A percentile compares a stretch with the other conserved stretches of the same genome.
phyloP scores from a whole-genome alignment of 1,140 invertebrate species.

The Pollicipes pollicipes region DNA sequence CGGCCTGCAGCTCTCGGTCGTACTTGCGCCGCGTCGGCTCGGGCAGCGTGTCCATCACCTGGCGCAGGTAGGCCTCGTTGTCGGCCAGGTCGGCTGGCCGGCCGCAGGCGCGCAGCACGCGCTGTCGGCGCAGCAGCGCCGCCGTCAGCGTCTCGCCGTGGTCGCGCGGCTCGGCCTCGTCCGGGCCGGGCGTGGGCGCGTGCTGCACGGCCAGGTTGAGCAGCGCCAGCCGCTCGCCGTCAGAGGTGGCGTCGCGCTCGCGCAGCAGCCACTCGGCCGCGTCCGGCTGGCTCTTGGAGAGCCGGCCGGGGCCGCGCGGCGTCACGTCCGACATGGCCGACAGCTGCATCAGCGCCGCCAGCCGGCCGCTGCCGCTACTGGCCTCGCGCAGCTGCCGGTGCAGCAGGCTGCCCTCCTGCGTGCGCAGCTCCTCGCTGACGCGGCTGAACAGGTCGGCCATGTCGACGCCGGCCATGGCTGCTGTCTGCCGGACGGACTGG shows the following conservation, averaged over 20 bases:
- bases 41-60: neutral
- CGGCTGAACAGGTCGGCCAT: neutral
- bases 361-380: neutral
- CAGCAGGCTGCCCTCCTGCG: neutral
- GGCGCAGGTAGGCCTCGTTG: neutral
- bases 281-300: neutral
- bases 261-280: neutral
- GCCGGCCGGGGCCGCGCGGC: no score
- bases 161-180: neutral
- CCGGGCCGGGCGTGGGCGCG: neutral
- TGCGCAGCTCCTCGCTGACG: neutral
- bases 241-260: neutral
- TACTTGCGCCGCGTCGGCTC: neutral
- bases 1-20: neutral
- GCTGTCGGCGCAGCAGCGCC: neutral
- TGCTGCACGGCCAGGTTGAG: neutral
- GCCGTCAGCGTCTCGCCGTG: neutral
- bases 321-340: neutral
- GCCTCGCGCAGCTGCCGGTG: neutral
- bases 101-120: neutral
- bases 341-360: neutral
- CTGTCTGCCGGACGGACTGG: neutral
- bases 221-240: neutral
- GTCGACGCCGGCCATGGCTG: neutral
- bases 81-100: neutral